A percentile compares a stretch with the other conserved stretches of the same genome.
Conservation (phyloP, 2,888 invertebrate genomes). For the Metallyticus violacea region DNA sequence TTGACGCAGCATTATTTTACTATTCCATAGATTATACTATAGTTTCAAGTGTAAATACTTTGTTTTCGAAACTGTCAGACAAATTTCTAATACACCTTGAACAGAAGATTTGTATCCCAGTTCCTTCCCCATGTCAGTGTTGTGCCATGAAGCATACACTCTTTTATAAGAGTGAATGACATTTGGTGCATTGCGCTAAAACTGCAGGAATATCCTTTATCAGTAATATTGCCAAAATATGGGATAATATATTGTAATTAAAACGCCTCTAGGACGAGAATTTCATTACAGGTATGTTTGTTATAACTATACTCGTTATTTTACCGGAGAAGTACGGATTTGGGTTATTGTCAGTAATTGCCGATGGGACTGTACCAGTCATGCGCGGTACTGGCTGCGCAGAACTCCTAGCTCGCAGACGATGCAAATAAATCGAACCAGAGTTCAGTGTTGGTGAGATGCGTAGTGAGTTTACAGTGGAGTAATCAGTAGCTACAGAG, state of each 20-base stretch:
- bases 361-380: not conserved
- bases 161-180: not conserved
- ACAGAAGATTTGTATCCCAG: not conserved
- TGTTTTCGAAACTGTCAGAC: not conserved
- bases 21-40: not conserved
- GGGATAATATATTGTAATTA: not conserved
- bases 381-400: slow-evolving; percentile 25
- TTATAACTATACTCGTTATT: not conserved
- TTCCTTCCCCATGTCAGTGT: not conserved
- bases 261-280: not conserved
- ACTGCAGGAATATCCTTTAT: not conserved
- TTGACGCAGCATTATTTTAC: not conserved
- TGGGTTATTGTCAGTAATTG: not conserved
- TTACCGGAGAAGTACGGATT: not conserved
- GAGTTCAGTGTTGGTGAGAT: slow-evolving; percentile 39
- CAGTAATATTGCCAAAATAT: not conserved
- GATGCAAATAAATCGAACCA: slow-evolving; percentile 48
- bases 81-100: not conserved
- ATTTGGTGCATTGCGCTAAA: not conserved
- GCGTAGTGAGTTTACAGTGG: slow-evolving; percentile 18
- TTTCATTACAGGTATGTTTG: not conserved
- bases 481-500: not conserved
- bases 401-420: slow-evolving; percentile 39
- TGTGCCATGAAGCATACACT: not conserved
- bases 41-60: too few species aligned